Base-by-base conservation (phyloP, 2,113 vertebrate species). In the Paramisgurnus dabryanus region DNA sequence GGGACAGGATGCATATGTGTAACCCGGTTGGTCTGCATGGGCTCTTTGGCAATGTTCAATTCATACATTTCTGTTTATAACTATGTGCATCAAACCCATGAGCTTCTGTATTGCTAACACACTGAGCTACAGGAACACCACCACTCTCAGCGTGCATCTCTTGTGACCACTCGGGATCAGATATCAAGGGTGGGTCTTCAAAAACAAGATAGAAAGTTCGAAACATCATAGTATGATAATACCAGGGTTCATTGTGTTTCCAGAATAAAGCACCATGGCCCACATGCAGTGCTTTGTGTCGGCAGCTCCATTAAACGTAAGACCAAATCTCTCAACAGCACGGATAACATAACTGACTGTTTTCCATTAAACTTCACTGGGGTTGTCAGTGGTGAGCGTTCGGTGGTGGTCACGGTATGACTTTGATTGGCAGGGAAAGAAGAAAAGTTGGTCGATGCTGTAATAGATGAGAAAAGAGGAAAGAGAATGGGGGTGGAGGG, bases 401-500 rank as follows among this genome's bases (percentile, higher is more conserved):
- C 68, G 7, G 34, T 10, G 11, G 4, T 3, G 6, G 71, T 61
- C 57, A 47, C 11, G 7, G 53, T 47, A 39, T 34, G 53, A 57
- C 27, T 58, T 41, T 34, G 11, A 55, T 58, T 22, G 55, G 67
- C 53, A 17, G 53, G 43, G 49, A 79, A 43, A 60, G 39, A 55
- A 50, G 45, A 61, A 60, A 58, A 63, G 55, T 47, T 61, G 39
- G 55, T 65, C 13, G 3, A 41, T 66, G 43, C 41, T 5, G 45
- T 71, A 43, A 50, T 4, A 82, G 58, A 64, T 75, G 58, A 64
- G 58, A 75, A 81, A 90, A 85, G 80, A 87, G 86, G 85, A 86
- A 63, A 6, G 86, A 86, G 85, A 85, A 83, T 22, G 86, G 50
- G 64, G 27, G 27, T 65, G 85, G 83, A 86, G 84, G 83, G 89